A percentile compares a stretch with the other conserved stretches of the same genome.
Conservation (phyloP, 2,888 invertebrate genomes). For the Hyles lineata region DNA sequence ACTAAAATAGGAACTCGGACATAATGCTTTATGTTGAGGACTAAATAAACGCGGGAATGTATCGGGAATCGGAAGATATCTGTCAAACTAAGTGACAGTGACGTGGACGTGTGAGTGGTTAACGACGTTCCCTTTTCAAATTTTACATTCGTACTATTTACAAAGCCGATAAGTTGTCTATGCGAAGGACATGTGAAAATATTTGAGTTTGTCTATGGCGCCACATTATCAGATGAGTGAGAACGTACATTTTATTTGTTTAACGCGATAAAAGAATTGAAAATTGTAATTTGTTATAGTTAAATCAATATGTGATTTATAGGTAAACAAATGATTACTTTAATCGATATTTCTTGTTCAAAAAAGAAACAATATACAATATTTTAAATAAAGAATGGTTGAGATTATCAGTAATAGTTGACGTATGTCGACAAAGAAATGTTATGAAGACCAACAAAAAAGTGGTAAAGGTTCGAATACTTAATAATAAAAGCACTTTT, state of each 20-base stretch:
- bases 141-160: slow-evolving; percentile 29
- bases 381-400: neutral
- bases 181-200: slow-evolving; percentile 23
- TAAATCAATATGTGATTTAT: neutral
- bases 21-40: too few species aligned
- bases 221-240: slow-evolving; percentile 32
- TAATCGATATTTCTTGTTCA: slow-evolving; percentile 1
- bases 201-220: slow-evolving; percentile 32
- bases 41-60: too few species aligned
- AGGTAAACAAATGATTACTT: slow-evolving; percentile 9
- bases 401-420: neutral
- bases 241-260: slow-evolving; percentile 28
- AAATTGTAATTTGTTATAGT: slow-evolving; percentile 8
- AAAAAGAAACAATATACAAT: neutral
- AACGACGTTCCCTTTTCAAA: slow-evolving; percentile 27
- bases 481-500: neutral
- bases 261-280: slow-evolving; percentile 17
- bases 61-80: too few species aligned
- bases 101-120: too few species aligned
- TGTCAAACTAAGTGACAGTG: too few species aligned
- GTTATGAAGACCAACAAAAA: neutral
- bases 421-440: neutral
- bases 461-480: neutral
- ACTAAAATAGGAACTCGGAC: too few species aligned
- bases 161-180: slow-evolving; percentile 27